phyloP scores from a whole-genome alignment of 2,797 vertebrate species.

The Sebastes reedi region DNA sequence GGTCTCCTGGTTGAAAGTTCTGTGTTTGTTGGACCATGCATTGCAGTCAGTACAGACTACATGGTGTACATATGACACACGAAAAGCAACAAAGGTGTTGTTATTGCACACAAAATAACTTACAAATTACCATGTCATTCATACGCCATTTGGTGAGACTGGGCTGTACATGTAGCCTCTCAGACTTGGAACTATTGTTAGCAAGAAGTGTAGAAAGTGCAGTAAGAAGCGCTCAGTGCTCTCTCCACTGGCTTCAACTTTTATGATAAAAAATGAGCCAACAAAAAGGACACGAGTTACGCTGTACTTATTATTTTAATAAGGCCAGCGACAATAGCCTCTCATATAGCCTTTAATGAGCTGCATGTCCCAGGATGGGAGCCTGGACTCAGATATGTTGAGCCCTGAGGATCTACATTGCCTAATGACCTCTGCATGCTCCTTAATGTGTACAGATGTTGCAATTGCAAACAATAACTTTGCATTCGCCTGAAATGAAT shows the following conservation, averaged over 20 bases:
- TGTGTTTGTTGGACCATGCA: no score
- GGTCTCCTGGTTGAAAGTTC: no score
- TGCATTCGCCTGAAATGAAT: background rate
- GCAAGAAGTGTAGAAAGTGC: no score
- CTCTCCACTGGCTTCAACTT: background rate
- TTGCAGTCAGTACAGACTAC: no score
- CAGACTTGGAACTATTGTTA: no score
- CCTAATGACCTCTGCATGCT: background rate
- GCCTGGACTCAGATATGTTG: background rate
- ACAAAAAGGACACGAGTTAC: background rate
- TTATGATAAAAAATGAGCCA: background rate
- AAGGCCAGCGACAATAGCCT: background rate
- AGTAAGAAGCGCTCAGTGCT: background rate
- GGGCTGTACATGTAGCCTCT: no score
- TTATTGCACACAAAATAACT: no score
- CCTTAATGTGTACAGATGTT: background rate
- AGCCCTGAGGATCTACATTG: background rate
- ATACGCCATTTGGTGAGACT: no score
- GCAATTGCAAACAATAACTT: background rate
- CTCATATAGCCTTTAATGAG: slow-evolving; percentile 19
- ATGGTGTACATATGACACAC: no score
- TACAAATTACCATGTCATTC: no score
- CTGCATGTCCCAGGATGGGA: background rate
- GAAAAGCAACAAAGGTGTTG: no score
- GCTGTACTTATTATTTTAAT: slow-evolving; percentile 2